Base-by-base conservation (phyloP, 2,888 invertebrate species). In the Fabriciana adippe region DNA sequence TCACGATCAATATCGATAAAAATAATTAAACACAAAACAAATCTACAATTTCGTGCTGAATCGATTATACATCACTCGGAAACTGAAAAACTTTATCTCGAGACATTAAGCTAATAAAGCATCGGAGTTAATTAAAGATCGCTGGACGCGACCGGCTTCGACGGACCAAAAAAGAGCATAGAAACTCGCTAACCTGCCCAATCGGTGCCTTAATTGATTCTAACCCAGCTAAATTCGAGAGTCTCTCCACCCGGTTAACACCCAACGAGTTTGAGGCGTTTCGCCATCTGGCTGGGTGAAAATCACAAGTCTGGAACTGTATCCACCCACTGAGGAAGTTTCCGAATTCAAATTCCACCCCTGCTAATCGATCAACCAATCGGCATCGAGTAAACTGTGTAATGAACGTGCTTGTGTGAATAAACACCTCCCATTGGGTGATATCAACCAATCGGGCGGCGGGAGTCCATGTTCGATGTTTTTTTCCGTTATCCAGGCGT, bases 101-200 rank as follows among this genome's bases (percentile, higher is more conserved):
- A 83, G 82, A 85, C 84, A 88, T 88, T 90, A 86, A 79, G 83
- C 86, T 89, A 93, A 93, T 94, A 93, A 93, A 93, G 92, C 91
- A 92, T 93, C 85, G 84, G 87, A 90, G 89, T 85, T 90, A 91
- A 92, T 92, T 92, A 90, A 91, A 89, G 89, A 88, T 84, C 75
- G 72, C 70, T 73, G 75, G 79, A 79, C 75, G 77, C 78, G 81
- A 77, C 82, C 82, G 79, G 76, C 78, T 75, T 78, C 72, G 74
- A 78, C 77, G 76, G 78, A 76, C 78, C 79, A 81, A 86, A 88
- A 86, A 85, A 81, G 84, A 87, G 79, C 83, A 87, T 75, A 78
- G 79, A 79, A 73, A 69, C 68, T 68, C 79, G 71, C 75, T 76
- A 78, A 80, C 82, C 84, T 79, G 79, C 85, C 87, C 88, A 86